Evolutionary conservation across 2,888 invertebrate genomes (phyloP), one percentile per base, ranked within the genome.

Genomic region (Leucophenga montana): DNA sequence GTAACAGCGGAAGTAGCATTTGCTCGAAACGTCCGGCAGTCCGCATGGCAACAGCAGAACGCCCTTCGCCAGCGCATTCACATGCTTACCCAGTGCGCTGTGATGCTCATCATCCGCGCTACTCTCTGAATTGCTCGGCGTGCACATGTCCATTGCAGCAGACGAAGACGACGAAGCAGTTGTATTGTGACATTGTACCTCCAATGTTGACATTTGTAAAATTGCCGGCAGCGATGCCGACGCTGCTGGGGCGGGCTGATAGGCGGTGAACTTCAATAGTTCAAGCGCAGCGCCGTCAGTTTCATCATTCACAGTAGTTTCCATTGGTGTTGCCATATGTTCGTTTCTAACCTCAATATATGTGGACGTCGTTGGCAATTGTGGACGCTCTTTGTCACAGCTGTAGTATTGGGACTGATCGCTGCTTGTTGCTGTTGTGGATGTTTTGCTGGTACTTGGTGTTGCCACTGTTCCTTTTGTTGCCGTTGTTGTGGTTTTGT

Each of bases 381-480:
- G 56, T 56, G 18, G 18, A 11, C 13, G 56, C 8, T 33, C 20
- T 5, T 20, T 1, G 27, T 57, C 14, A 14, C 14, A 0, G 22
- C 57, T 14, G 3, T 50, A 33, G 8, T 33, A 33, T 3, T 33
- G 8, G 33, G 33, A 33, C 33, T 33, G 33, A 33, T 33, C 33
- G 33, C 33, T 50, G 50, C 50, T n/a, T n/a, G n/a, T n/a, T 50
- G 50, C 50, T 16, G 14, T 50, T 14, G n/a, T 8, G 14, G n/a
- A 6, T n/a, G 14, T n/a, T n/a, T n/a, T 50, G 50, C 16, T 14
- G 14, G 5, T 57, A 14, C 13, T 48, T 50, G 48, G n/a, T 22
- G 83, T 75, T 83, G 70, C 69, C 76, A 75, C 74, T 79, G 83
- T 78, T 76, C 83, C 73, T 80, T 82, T 69, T 77, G 77, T 78